Percentiles rank a stretch among this genome's conserved stretches.
phyloP scores from a whole-genome alignment of 37 sponge, comb jelly and placozoan genomes.

The Eunapius fragilis region DNA sequence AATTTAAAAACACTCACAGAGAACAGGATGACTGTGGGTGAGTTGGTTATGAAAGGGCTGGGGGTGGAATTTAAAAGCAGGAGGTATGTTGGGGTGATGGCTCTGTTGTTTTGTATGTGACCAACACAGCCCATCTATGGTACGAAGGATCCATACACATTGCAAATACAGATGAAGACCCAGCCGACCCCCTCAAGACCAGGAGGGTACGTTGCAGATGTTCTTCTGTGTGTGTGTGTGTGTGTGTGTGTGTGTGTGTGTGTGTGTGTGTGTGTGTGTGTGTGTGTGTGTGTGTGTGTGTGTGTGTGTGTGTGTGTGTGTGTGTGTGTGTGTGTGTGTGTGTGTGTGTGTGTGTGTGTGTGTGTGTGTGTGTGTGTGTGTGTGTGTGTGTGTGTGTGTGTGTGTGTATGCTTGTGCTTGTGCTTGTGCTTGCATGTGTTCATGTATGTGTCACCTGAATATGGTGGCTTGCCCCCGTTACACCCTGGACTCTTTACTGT shows the following conservation, averaged over 20 bases:
- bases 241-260: background rate
- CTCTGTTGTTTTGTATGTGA: background rate
- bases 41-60: too few species aligned
- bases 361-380: background rate
- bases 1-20: too few species aligned
- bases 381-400: background rate
- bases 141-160: constrained; percentile 61
- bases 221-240: too few species aligned
- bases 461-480: background rate
- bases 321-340: constrained; percentile 1
- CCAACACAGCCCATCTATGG: constrained; percentile 91
- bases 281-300: background rate
- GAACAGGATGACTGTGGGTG: too few species aligned
- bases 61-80: too few species aligned
- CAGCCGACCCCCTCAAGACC: constrained; percentile 30
- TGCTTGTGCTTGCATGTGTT: background rate
- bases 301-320: background rate
- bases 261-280: background rate
- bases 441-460: background rate
- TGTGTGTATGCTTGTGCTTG: background rate
- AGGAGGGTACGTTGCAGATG: constrained; percentile 31
- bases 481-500: too few species aligned
- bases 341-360: background rate
- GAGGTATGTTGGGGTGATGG: too few species aligned
- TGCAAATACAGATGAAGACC: constrained; percentile 83